phyloP scores from a whole-genome alignment of 2,888 invertebrate genomes.

The Microctonus brassicae region DNA sequence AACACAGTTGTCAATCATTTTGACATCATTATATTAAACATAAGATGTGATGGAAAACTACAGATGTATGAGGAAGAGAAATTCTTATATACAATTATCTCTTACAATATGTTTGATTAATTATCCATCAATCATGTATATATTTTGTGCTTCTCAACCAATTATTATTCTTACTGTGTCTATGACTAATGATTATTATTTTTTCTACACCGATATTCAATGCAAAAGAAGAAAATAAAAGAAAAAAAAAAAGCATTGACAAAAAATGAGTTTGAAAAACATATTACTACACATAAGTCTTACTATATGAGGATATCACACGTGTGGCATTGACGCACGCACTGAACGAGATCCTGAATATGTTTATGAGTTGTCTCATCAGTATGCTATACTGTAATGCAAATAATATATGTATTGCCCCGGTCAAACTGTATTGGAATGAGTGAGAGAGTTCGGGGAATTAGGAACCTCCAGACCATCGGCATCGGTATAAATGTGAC shows the following conservation, averaged over 20 bases:
- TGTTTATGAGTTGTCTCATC: constrained; percentile 41
- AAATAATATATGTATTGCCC: constrained; percentile 39
- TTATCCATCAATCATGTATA: background rate
- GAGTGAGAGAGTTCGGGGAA: constrained; percentile 50
- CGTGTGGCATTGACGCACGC: constrained; percentile 31
- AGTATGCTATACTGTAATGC: constrained; percentile 45
- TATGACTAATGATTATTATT: constrained; percentile 10
- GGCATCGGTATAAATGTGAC: constrained; percentile 56
- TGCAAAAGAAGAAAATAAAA: background rate
- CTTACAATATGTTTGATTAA: background rate
- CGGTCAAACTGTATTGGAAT: constrained; percentile 23
- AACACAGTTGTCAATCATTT: background rate
- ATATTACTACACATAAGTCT: background rate
- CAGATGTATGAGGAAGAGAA: background rate
- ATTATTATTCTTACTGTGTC: background rate
- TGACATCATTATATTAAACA: background rate
- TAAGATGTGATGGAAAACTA: background rate
- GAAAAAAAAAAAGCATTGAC: background rate
- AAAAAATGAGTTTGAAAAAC: constrained; percentile 20
- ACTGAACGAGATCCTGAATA: constrained; percentile 5
- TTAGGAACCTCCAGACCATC: constrained; percentile 54
- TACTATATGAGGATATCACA: background rate
- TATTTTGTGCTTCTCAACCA: background rate
- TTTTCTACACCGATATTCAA: background rate
- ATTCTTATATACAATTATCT: background rate